Evolutionary conservation across 1,140 invertebrate species (phyloP), one percentile per base, ranked within the genome.

Genomic region (Chironomus striatipennis): DNA sequence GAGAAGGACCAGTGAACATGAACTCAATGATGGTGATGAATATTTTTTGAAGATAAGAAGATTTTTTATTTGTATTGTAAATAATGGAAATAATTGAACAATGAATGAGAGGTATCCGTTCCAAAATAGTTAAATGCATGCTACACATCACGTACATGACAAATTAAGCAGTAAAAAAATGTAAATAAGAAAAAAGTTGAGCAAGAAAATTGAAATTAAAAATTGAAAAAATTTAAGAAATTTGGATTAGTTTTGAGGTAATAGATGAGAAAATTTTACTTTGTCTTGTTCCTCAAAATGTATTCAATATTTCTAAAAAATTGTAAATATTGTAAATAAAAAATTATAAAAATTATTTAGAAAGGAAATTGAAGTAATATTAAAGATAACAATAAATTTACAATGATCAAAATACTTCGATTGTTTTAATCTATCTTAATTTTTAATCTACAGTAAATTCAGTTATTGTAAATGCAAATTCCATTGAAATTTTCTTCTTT

Each of bases 41-140:
- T 20, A 17, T 2, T 57, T 57, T 57, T n/a, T n/a, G n/a, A n/a
- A 12, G 9, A 12, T 70, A 20, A 9, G 18, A 70, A 70, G 7
- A 20, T 70, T 70, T 20, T 70, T 70, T 70, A 21, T 70, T n/a
- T 70, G 7, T 70, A 20, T 70, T 70, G 65, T 70, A 70, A 70
- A 70, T 34, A 18, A 20, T 70, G 17, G 6, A 20, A 6, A 34
- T 34, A 70, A 70, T 18, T 70, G 17, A 20, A 70, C 20, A 70
- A 21, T 20, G 65, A 70, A 57, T 34, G 47, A 57, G 47, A 10
- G 17, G 20, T 70, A 70, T 70, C 65, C 65, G 65, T 70, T 70
- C 65, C 65, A 70, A 20, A 70, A 57, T 15, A 20, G 17, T n/a
- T 5, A 57, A 57, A 57, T 34, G 24, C 24, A 34, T 34, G 24